phyloP scores from a whole-genome alignment of 2,888 invertebrate genomes.

The Ochropleura leucogaster region DNA sequence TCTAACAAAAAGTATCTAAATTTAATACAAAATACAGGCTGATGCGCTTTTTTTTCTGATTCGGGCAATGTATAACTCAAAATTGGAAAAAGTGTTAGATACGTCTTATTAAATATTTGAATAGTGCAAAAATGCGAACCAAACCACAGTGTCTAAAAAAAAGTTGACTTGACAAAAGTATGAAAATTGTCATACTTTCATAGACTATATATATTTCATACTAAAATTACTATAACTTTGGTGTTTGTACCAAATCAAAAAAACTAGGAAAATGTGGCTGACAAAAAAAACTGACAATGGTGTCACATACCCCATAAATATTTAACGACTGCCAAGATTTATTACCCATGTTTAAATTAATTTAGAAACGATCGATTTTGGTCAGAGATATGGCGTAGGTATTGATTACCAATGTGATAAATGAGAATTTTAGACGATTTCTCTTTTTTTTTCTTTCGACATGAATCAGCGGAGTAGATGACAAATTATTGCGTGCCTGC shows the following conservation, averaged over 20 bases:
- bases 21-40: no score
- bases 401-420: constrained; percentile 44
- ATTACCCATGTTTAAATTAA: constrained; percentile 29
- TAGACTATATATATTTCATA: no score
- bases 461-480: constrained; percentile 2
- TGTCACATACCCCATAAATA: constrained; percentile 46
- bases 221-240: no score
- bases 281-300: constrained; percentile 10
- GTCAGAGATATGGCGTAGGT: constrained; percentile 28
- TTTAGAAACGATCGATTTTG: constrained; percentile 45
- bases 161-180: no score
- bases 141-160: no score
- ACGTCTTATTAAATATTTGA: no score
- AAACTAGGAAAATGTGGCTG: background rate
- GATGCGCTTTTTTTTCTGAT: no score
- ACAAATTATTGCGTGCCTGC: background rate
- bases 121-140: no score
- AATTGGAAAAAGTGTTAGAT: no score
- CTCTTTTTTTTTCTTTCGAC: background rate
- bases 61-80: no score
- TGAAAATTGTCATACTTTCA: no score
- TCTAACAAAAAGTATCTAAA: no score
- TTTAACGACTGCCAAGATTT: constrained; percentile 40
- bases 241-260: background rate
- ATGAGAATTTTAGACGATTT: constrained; percentile 9